Conservation (phyloP, 2,888 invertebrate genomes). For the Drosophila putrida region DNA sequence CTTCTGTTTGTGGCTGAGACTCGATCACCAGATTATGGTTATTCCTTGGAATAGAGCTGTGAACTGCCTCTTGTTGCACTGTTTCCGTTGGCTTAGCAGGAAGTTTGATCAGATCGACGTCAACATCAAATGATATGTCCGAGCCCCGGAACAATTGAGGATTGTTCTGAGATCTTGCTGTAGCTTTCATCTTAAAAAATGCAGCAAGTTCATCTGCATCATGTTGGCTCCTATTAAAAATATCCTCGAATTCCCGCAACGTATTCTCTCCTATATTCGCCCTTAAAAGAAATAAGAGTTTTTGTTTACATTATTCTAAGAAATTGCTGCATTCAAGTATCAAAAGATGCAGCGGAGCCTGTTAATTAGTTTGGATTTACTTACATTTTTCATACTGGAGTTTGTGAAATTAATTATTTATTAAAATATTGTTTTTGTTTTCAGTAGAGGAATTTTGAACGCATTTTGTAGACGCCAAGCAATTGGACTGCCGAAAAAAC, state of each 20-base stretch:
- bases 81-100: slow-evolving; percentile 1
- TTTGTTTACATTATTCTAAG: no score
- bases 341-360: no score
- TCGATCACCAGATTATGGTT: neutral
- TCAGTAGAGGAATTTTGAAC: no score
- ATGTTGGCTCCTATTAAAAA: slow-evolving; percentile 10
- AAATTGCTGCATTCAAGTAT: no score
- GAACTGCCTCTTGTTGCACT: neutral
- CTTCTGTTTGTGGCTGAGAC: slow-evolving; percentile 17
- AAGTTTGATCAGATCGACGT: slow-evolving; percentile 37
- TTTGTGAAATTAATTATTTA: no score
- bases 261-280: slow-evolving; percentile 23
- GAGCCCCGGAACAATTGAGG: slow-evolving; percentile 21
- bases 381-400: no score
- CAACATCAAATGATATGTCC: slow-evolving; percentile 47
- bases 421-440: no score
- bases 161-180: neutral
- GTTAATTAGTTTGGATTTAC: no score
- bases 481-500: no score
- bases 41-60: neutral
- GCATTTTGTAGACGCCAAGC: no score
- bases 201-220: slow-evolving; percentile 15
- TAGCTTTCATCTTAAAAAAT: slow-evolving; percentile 31
- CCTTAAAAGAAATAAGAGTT: slow-evolving; percentile 24
- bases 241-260: slow-evolving; percentile 40